Evolutionary conservation across 1,140 invertebrate species (phyloP).

Genomic region (Cyphomyrmex costatus): DNA sequence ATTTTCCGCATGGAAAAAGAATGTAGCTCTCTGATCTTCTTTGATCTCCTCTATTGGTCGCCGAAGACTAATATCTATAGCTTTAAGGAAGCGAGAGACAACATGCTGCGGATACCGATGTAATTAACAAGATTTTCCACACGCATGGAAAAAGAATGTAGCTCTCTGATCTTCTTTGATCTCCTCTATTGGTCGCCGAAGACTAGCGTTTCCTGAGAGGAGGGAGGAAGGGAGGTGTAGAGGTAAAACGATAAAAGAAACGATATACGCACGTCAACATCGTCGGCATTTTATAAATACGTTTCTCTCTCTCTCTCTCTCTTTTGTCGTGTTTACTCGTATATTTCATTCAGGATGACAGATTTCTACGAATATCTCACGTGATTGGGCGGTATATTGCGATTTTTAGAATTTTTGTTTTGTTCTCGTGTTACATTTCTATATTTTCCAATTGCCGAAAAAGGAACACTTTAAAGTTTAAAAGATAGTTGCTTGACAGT

Average conservation of each 20-base stretch:
- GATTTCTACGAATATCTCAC: constrained; percentile 2
- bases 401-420: not conserved
- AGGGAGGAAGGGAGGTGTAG: not conserved
- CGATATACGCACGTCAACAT: not conserved
- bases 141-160: constrained; percentile 19
- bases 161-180: not conserved
- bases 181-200: not conserved
- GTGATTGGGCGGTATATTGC: not conserved
- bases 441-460: not conserved
- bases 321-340: constrained; percentile 6
- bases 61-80: no score
- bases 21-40: not conserved
- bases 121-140: constrained; percentile 42
- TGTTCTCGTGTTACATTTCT: not conserved
- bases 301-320: not conserved
- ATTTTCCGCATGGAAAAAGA: constrained; percentile 37
- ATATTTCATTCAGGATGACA: not conserved
- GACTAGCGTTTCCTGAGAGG: constrained; percentile 16
- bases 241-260: constrained; percentile 28
- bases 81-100: not conserved
- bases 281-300: not conserved
- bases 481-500: not conserved
- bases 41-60: not conserved
- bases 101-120: constrained; percentile 23
- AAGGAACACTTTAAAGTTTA: not conserved